phyloP scores from a whole-genome alignment of 2,888 invertebrate genomes.

The Limenitis camilla region DNA sequence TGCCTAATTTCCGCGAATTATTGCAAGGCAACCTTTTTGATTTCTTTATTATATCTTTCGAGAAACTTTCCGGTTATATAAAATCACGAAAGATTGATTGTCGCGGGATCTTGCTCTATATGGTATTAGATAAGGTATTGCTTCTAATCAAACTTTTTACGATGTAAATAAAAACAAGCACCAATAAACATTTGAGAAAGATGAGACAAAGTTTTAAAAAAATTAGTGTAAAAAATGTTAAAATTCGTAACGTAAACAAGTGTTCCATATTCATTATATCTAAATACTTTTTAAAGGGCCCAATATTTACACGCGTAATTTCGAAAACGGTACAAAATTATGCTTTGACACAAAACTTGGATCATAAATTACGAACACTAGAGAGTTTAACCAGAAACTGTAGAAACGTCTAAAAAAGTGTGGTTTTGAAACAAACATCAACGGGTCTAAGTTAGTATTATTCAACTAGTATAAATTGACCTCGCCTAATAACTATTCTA shows the following conservation, averaged over 20 bases:
- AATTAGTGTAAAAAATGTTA: background rate
- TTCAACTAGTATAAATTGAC: slow-evolving; percentile 34
- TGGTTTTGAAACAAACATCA: too few species aligned
- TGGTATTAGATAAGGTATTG: background rate
- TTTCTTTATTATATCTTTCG: too few species aligned
- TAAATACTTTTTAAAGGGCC: slow-evolving; percentile 4
- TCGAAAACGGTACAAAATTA: slow-evolving; percentile 3
- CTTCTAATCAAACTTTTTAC: background rate
- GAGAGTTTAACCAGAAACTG: background rate
- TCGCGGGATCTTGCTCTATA: background rate
- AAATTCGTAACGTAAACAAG: slow-evolving; percentile 4
- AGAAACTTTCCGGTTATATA: too few species aligned
- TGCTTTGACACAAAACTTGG: background rate
- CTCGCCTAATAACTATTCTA: slow-evolving; percentile 26
- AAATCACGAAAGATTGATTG: too few species aligned
- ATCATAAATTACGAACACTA: background rate
- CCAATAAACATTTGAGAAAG: slow-evolving; percentile 9
- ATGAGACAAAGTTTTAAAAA: slow-evolving; percentile 2
- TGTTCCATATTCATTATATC: slow-evolving; percentile 7
- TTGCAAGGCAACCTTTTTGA: too few species aligned
- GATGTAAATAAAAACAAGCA: slow-evolving; percentile 11
- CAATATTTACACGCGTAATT: slow-evolving; percentile 10
- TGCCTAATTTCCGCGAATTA: too few species aligned
- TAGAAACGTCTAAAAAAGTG: too few species aligned
- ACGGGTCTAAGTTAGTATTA: too few species aligned